Base-by-base conservation (phyloP, 1,140 invertebrate species). In the Philotrypesis tridentata region DNA sequence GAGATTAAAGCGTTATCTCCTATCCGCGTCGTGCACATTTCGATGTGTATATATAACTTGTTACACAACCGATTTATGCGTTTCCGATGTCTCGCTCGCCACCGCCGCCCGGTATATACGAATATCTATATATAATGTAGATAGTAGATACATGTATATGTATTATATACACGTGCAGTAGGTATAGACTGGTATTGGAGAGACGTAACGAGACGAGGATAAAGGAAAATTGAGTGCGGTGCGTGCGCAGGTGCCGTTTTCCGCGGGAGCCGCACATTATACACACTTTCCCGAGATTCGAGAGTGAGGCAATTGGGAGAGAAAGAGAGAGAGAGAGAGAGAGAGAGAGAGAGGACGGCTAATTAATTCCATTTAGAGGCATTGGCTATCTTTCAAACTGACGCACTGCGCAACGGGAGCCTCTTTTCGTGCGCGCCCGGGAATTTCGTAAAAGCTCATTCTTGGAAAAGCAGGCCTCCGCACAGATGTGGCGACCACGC, bases 311-410 rank as follows among this genome's bases (percentile, higher is more conserved):
- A 63, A n/a, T n/a, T n/a, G n/a, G n/a, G n/a, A n/a, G n/a, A n/a
- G n/a, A n/a, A n/a, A n/a, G n/a, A n/a, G n/a, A n/a, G n/a, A n/a
- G n/a, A n/a, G n/a, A n/a, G n/a, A n/a, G n/a, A n/a, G n/a, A n/a
- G n/a, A n/a, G n/a, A n/a, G n/a, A 63, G 61, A 14, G 25, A 31
- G 12, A 14, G 2, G 29, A 29, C 61, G 17, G 25, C 65, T 55
- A 48, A 60, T 79, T 79, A 71, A 79, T 79, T 71, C 68, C 77
- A 79, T 79, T 79, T 79, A 79, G 25, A 79, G 77, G 48, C 48
- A 55, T 79, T 70, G 76, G 76, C 76, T 67, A 43, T 29, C 65
- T 29, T 70, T 78, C 76, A 70, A 78, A 11, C 17, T 4, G 76
- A 43, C 77, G 55, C 67, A 29, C 31, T 61, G 61, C 68, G 25